Evolutionary conservation across 1,140 invertebrate genomes (phyloP).

Genomic region (Neodiprion fabricii): DNA sequence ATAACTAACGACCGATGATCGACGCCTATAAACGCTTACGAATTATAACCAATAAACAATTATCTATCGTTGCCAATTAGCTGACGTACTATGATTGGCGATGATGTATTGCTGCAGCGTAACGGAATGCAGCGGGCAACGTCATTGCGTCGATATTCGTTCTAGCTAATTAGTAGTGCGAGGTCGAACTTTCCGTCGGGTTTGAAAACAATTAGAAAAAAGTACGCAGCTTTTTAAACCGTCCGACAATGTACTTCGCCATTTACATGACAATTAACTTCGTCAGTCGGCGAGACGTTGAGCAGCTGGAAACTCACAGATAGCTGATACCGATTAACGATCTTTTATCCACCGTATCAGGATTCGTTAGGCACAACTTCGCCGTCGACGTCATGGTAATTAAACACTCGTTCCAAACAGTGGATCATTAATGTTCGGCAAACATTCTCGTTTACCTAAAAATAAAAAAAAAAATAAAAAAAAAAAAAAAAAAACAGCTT

Average conservation of each 20-base stretch:
- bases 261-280: not conserved
- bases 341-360: no score
- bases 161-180: constrained; percentile 2
- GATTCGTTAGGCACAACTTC: no score
- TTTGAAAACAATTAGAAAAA: constrained; percentile 5
- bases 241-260: not conserved
- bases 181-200: not conserved
- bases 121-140: not conserved
- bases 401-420: no score
- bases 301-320: not conserved
- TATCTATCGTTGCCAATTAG: not conserved
- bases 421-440: no score
- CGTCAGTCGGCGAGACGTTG: not conserved
- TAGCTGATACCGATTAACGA: no score
- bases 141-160: not conserved
- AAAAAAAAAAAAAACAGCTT: no score
- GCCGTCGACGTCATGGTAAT: no score
- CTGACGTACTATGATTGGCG: not conserved
- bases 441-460: no score
- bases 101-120: not conserved
- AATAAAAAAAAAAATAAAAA: no score
- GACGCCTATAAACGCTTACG: not conserved
- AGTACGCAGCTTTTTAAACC: not conserved
- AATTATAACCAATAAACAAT: constrained; percentile 6
- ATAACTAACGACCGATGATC: no score